Conservation (phyloP, 2,113 vertebrate species). For the Toxotes chatareus region DNA sequence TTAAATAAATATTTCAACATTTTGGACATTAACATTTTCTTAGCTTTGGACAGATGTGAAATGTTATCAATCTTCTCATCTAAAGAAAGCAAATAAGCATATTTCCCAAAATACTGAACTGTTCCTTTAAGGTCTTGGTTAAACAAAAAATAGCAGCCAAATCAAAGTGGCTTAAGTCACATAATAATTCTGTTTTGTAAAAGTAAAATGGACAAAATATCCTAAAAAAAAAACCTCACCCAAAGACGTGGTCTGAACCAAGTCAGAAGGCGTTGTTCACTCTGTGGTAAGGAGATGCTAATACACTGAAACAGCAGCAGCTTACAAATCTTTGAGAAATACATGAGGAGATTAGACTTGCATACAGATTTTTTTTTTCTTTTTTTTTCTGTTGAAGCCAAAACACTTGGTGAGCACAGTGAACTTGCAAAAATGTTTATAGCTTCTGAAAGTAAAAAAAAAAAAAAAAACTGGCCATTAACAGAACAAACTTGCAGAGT, state of each 20-base stretch:
- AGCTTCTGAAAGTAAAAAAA: conserved; percentile 1
- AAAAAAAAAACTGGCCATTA: neutral
- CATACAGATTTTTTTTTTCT: conserved; percentile 1
- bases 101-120: neutral
- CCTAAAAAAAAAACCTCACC: neutral
- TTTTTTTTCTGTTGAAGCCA: conserved; percentile 33
- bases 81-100: neutral
- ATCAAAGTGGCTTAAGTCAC: neutral
- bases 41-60: neutral
- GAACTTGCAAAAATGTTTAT: neutral
- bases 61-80: neutral
- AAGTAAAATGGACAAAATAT: neutral
- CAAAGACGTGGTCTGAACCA: neutral
- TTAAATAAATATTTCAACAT: neutral
- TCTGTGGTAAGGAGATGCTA: neutral
- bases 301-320: conserved; percentile 8
- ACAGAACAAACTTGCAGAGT: too few species aligned
- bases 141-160: neutral
- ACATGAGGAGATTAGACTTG: conserved; percentile 18
- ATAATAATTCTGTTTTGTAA: neutral
- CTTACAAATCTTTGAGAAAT: conserved; percentile 32
- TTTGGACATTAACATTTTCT: neutral
- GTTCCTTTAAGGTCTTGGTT: neutral
- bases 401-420: neutral
- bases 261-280: neutral